Conservation (phyloP, 1,140 invertebrate species). For the Drosophila setifemur region DNA sequence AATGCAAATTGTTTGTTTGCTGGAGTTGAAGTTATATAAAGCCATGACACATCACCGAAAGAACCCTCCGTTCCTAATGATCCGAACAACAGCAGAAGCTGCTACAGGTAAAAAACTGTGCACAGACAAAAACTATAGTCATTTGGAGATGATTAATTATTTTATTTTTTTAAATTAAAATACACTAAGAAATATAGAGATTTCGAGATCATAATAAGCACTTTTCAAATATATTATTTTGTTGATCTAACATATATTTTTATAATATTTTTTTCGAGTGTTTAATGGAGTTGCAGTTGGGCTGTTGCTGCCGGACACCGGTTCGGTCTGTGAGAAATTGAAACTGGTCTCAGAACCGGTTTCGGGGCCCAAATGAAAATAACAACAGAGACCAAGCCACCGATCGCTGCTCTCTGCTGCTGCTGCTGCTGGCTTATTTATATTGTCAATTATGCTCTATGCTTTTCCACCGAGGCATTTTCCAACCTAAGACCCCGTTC, state of each 20-base stretch:
- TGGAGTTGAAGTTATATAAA: slow-evolving; percentile 31
- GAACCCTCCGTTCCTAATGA: slow-evolving; percentile 12
- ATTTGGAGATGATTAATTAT: not conserved
- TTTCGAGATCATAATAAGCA: too few relatives aligned
- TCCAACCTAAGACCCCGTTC: slow-evolving; percentile 47
- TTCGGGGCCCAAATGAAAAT: slow-evolving; percentile 57
- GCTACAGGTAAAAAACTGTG: not conserved
- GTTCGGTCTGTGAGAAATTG: slow-evolving; percentile 58
- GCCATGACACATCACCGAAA: slow-evolving; percentile 12
- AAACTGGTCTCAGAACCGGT: slow-evolving; percentile 70
- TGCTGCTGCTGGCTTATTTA: not conserved
- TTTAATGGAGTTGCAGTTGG: slow-evolving; percentile 33
- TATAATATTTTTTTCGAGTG: slow-evolving; percentile 15
- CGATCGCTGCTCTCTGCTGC: slow-evolving; percentile 6
- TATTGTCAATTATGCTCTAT: slow-evolving; percentile 35
- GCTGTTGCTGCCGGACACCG: slow-evolving; percentile 39
- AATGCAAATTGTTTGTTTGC: slow-evolving; percentile 20
- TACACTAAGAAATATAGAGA: too few relatives aligned
- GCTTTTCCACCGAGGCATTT: slow-evolving; percentile 61
- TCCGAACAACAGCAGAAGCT: slow-evolving; percentile 14
- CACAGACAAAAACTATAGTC: not conserved
- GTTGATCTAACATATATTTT: too few relatives aligned
- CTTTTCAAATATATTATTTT: too few relatives aligned
- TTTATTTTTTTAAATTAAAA: too few relatives aligned
- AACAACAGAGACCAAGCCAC: slow-evolving; percentile 48